Evolutionary conservation across 2,797 vertebrate species (phyloP), one percentile per base, ranked within the genome.

Genomic region (Neopelma chrysocephalum): DNA sequence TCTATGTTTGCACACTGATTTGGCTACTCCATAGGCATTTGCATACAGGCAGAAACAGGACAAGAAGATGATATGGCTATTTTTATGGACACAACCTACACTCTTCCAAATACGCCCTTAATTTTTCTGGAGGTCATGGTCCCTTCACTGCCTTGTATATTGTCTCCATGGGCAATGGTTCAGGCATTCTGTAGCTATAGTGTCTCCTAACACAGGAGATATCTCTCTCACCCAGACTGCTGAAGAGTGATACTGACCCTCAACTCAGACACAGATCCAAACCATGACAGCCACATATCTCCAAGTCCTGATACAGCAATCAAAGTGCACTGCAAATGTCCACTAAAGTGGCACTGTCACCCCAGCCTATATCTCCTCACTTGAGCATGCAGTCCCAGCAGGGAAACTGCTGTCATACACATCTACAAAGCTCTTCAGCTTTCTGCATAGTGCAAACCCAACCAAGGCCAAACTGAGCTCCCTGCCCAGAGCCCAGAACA

Each of bases 311-410:
- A 45, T 4, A 23, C 4, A 58, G 43, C 51, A 42, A 17, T 2
- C 40, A 20, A 16, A 65, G 47, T 3, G 2, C 34, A 36, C 31
- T 87, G 48, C 79, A 82, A 72, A 34, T 14, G 43, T 50, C 69
- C 0, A 0, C n/a, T 36, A 9, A 29, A 38, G 29, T 2, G 2
- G 47, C 32, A 38, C 31, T 48, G 0, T 51, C 56, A 54, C 15
- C 4, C n/a, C 27, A 27, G 8, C 21, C 51, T 56, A 3, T 3
- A 50, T 16, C 14, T 75, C 36, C 31, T 47, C 45, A 21, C 27
- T 6, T 29, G 40, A 56, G 23, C 42, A 70, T 1, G 2, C 23
- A 40, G 32, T 16, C 22, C 22, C 47, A 47, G 57, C 43, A 61
- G 45, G 21, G 20, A 76, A 87, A 65, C 13, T 36, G 15, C 50